Evolutionary conservation across 2,888 invertebrate species (phyloP), one percentile per base, ranked within the genome.

Genomic region (Tryphoninae sp.): DNA sequence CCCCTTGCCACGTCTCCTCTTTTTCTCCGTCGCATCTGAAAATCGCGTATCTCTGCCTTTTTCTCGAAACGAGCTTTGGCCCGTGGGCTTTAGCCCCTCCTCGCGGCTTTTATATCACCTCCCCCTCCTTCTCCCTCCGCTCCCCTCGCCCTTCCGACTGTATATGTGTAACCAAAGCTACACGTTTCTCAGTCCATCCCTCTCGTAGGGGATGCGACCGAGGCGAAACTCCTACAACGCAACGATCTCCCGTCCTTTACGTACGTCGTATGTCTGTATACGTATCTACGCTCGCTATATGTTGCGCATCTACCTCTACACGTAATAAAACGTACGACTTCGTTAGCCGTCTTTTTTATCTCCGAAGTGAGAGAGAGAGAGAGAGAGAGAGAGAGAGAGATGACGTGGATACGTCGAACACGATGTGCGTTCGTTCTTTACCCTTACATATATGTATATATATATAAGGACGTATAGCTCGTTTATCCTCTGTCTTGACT

Each of bases 261-360:
- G 16, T 49, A 62, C 45, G 13, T 45, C 59, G 19, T 26, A 33
- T 40, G 16, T 33, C 2, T 19, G 9, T 65, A 19, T 23, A 19
- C 1, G 9, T 58, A 45, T 59, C 3, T 45, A 11, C 9, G 13
- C 11, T 45, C 13, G 11, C 9, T 45, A 13, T 11, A 45, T 45
- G 22, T 62, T 22, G 19, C 9, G 16, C 45, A 55, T 55, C 59
- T 13, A 67, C 83, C 85, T 87, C 65, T 84, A 83, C 84, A 84
- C 85, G 86, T 87, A 87, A 88, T 88, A 88, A 88, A 87, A 86
- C 86, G 83, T 84, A 86, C 86, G 86, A 87, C 89, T 90, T 90
- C 90, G 90, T 89, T 90, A 90, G 89, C 75, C 71, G 58, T 76
- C 72, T 87, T 88, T 89, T 90, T 89, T 88, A 88, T 88, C 88